Base-by-base conservation (phyloP, 2,797 vertebrate genomes). In the Coreius guichenoti region DNA sequence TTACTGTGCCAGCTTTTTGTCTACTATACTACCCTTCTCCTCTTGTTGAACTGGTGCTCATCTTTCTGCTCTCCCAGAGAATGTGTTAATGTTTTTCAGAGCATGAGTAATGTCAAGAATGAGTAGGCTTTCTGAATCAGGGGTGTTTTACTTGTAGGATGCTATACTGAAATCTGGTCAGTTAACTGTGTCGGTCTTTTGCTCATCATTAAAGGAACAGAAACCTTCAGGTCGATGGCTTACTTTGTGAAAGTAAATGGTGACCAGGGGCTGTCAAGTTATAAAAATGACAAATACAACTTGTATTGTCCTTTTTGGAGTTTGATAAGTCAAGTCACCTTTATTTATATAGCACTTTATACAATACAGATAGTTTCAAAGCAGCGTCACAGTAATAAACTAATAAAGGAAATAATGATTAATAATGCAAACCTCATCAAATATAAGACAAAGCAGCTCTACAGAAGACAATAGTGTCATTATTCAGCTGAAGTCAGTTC, bases 81-180 rank as follows among this genome's bases (percentile, higher is more conserved):
- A 75, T 49, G 81, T 0, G 29, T 74, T 82, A 13, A 73, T 82
- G 79, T n/a, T 81, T 74, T 74, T 74, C 56, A 49, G 56, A 36
- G 81, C 23, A 61, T 47, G 56, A 49, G 56, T 80, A 75, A 74
- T 51, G 14, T 47, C 70, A 75, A 82, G 70, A 65, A 75, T 65
- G 43, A 75, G 70, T 65, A 36, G 56, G 54, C 56, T 61, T 74
- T 65, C 51, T 49, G 43, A 47, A 8, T 54, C 21, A n/a, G 26
- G 13, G 26, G 7, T 49, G 58, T 49, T 83, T 75, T 65, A 74
- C 51, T 56, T 81, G 54, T 43, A 43, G 54, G 54, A 78, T 45
- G 23, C 49, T 56, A 56, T 19, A 65, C 63, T 83, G 33, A 51
- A 56, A 69, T 84, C 12, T 45, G 9, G 9, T 76, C 2, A 36